phyloP scores from a whole-genome alignment of 2,888 invertebrate species.

The Formica aserva region DNA sequence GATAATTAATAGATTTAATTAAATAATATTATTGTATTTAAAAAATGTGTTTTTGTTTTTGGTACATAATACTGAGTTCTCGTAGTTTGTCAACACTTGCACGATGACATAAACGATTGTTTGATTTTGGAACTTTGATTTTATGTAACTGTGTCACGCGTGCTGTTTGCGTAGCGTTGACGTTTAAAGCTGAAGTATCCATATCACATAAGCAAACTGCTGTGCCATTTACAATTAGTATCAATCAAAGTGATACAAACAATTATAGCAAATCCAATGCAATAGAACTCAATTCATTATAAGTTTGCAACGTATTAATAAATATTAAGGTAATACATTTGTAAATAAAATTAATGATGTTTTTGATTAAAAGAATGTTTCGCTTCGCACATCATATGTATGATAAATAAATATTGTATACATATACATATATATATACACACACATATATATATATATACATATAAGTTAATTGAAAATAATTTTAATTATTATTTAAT shows the following conservation, averaged over 20 bases:
- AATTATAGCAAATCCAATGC: not conserved
- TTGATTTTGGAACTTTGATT: conserved; percentile 45
- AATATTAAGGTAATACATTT: not conserved
- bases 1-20: not conserved
- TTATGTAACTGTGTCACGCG: conserved; percentile 43
- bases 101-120: conserved; percentile 15
- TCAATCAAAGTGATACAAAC: conserved; percentile 11
- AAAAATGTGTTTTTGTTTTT: not conserved
- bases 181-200: conserved; percentile 19
- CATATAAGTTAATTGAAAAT: no score
- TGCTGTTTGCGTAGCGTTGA: not conserved
- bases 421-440: no score
- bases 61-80: not conserved
- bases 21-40: not conserved
- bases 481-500: no score
- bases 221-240: conserved; percentile 19
- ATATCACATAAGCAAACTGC: conserved; percentile 5
- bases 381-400: not conserved
- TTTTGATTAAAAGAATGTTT: not conserved
- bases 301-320: not conserved
- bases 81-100: not conserved
- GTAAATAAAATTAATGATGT: not conserved
- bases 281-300: conserved; percentile 29
- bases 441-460: no score
- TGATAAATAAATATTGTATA: not conserved